Evolutionary conservation across 2,797 vertebrate species (phyloP).

Genomic region (Tapera naevia): DNA sequence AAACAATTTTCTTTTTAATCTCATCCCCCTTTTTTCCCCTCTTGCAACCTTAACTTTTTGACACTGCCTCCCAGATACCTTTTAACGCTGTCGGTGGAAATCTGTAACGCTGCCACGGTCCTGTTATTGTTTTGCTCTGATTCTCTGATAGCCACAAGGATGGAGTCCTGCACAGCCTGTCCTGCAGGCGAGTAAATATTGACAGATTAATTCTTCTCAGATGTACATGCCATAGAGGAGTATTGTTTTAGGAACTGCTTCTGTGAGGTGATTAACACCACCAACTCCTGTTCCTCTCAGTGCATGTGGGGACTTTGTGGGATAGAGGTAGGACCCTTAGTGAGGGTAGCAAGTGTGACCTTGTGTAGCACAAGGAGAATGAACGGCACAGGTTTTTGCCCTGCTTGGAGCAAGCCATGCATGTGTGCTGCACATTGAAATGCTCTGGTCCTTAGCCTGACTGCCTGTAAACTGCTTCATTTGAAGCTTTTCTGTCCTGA

Average conservation of each 20-base stretch:
- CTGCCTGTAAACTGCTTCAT: background rate
- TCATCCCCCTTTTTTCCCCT: background rate
- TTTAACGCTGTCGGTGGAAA: conserved; percentile 51
- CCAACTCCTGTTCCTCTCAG: background rate
- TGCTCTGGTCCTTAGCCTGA: background rate
- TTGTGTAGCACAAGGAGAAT: background rate
- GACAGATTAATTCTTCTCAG: conserved; percentile 59
- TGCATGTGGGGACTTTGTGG: background rate
- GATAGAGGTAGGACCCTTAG: background rate
- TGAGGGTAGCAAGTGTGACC: background rate
- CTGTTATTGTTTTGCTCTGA: conserved; percentile 72
- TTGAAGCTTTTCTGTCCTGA: background rate
- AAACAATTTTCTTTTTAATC: conserved; percentile 68
- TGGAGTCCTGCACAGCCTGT: conserved; percentile 61
- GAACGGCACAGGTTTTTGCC: background rate
- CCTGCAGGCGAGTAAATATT: conserved; percentile 61
- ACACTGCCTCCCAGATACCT: conserved; percentile 56
- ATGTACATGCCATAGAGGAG: conserved; percentile 48
- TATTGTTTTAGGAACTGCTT: conserved; percentile 52
- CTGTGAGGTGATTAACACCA: conserved; percentile 32
- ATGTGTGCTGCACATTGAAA: background rate
- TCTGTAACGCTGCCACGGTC: conserved; percentile 30
- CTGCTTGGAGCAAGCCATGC: background rate
- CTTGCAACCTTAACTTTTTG: conserved; percentile 60
- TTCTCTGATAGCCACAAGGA: conserved; percentile 62